Percentiles rank a stretch among this genome's conserved stretches.
phyloP scores from a whole-genome alignment of 2,888 invertebrate species.

The Xestia c-nigrum region DNA sequence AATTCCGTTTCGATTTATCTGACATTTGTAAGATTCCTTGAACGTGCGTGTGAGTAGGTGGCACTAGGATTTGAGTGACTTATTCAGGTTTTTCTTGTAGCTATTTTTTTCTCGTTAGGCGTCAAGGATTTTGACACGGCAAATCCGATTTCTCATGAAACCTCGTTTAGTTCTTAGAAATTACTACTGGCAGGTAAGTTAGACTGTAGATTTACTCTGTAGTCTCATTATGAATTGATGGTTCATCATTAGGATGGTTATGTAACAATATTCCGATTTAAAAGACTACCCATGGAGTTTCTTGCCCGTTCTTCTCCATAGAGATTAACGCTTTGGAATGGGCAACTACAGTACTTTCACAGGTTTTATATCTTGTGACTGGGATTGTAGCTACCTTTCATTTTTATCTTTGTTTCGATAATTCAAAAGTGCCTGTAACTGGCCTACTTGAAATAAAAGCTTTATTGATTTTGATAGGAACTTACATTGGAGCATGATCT shows the following conservation, averaged over 20 bases:
- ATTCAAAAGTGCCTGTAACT: too few relatives aligned
- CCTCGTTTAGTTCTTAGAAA: slow-evolving; percentile 6
- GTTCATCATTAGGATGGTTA: too few relatives aligned
- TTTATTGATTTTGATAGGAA: neutral
- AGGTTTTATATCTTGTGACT: too few relatives aligned
- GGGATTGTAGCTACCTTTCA: too few relatives aligned
- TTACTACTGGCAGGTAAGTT: neutral
- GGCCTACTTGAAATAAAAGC: too few relatives aligned
- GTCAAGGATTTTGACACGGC: slow-evolving; percentile 27
- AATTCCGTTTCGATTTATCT: slow-evolving; percentile 55
- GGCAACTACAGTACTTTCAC: too few relatives aligned
- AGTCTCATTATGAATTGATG: too few relatives aligned
- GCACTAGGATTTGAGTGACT: slow-evolving; percentile 12
- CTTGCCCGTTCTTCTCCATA: too few relatives aligned
- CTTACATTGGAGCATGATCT: neutral
- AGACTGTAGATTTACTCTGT: neutral
- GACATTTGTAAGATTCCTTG: slow-evolving; percentile 42
- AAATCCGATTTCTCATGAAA: neutral
- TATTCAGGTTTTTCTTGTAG: slow-evolving; percentile 13
- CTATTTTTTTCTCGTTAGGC: slow-evolving; percentile 18
- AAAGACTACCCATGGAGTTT: too few relatives aligned
- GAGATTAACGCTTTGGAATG: too few relatives aligned
- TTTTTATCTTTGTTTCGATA: too few relatives aligned
- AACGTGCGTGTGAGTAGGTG: slow-evolving; percentile 24
- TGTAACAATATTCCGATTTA: too few relatives aligned